Percentiles rank a stretch among this genome's conserved stretches.
Evolutionary conservation across 2,797 vertebrate species (phyloP).

Genomic region (Furcifer pardalis): DNA sequence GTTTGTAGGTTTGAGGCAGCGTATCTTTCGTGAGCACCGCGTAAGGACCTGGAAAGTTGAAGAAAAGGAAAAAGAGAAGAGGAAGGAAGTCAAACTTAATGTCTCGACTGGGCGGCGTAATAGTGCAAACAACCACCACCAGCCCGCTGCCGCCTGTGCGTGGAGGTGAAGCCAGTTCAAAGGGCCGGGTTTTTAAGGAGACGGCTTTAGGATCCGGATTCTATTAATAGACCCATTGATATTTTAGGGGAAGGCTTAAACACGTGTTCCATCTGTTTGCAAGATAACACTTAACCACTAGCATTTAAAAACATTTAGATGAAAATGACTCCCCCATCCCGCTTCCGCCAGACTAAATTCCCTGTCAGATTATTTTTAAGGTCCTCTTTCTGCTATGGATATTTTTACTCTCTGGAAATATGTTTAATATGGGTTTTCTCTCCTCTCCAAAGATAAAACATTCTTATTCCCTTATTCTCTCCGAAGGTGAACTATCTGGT

Average conservation of each 20-base stretch:
- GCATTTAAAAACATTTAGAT: too few relatives aligned
- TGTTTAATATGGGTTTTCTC: not conserved
- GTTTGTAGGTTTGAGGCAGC: conserved; percentile 97
- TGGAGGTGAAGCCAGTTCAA: not conserved
- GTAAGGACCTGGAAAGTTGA: conserved; percentile 85
- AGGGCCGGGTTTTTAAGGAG: not conserved
- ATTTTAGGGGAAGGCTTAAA: not conserved
- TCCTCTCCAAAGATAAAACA: not conserved
- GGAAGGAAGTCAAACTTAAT: not conserved
- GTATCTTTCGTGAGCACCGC: conserved; percentile 98
- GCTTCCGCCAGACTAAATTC: not conserved
- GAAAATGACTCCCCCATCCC: not conserved
- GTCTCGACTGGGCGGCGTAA: not conserved
- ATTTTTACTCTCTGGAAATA: not conserved
- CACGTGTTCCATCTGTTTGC: not conserved
- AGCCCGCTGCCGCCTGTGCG: not conserved
- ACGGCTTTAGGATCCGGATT: not conserved
- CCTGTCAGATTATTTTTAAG: not conserved
- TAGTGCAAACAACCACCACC: not conserved
- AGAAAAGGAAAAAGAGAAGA: not conserved
- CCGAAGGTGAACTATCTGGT: not conserved
- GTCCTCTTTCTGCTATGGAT: not conserved
- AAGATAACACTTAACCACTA: not conserved
- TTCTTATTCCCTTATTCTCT: not conserved
- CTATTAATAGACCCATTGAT: not conserved